Percentiles rank a stretch among this genome's conserved stretches.
Conservation (phyloP, 2,797 vertebrate species). For the Pangasius mekongensis region DNA sequence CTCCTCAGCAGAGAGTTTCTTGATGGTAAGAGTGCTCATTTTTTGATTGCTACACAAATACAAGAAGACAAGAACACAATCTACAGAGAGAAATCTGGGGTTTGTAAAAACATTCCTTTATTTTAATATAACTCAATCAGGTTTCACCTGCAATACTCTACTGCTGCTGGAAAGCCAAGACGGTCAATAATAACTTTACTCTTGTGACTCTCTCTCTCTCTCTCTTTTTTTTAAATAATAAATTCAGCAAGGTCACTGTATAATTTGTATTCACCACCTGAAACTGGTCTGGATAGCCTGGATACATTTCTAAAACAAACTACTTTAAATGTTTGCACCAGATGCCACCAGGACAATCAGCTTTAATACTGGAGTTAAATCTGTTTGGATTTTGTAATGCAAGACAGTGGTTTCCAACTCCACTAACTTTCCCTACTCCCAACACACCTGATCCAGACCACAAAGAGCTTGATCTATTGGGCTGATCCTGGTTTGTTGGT, state of each 20-base stretch:
- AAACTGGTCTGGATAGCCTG: background rate
- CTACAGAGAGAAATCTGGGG: conserved; percentile 67
- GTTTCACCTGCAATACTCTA: background rate
- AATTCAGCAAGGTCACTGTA: background rate
- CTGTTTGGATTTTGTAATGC: background rate
- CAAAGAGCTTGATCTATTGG: too few species aligned
- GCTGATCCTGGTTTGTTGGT: background rate
- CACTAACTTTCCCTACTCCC: background rate
- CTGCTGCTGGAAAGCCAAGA: background rate
- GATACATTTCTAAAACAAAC: background rate
- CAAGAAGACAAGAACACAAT: conserved; percentile 59
- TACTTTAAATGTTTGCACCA: background rate
- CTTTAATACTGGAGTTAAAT: background rate
- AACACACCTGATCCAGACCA: too few species aligned
- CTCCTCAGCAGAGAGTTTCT: conserved; percentile 73
- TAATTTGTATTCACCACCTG: background rate
- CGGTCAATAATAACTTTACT: background rate
- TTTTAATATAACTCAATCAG: background rate
- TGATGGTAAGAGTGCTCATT: conserved; percentile 74
- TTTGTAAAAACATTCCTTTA: conserved; percentile 23
- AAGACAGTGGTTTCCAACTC: background rate
- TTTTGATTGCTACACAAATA: conserved; percentile 73
- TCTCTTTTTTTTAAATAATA: background rate
- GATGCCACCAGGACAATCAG: too few species aligned
- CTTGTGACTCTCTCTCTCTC: too few species aligned